Evolutionary conservation across 1,140 invertebrate species (phyloP).

Genomic region (Lordiphosa stackelbergi): DNA sequence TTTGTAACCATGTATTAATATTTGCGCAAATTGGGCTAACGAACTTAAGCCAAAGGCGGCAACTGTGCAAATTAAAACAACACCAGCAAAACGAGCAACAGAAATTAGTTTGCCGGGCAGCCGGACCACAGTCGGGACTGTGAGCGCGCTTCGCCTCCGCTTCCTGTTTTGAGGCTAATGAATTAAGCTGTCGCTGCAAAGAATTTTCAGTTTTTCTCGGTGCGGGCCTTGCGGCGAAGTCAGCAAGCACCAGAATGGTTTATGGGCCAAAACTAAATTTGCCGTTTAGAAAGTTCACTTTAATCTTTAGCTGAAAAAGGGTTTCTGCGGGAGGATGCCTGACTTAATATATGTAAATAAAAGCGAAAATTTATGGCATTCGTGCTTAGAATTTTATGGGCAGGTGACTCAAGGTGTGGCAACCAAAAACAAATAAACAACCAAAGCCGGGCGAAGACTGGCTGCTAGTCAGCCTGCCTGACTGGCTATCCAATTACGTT

Average conservation of each 20-base stretch:
- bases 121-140: conserved; percentile 1
- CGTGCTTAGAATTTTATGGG: conserved; percentile 65
- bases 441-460: conserved; percentile 13
- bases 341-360: conserved; percentile 67
- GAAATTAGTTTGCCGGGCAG: conserved; percentile 61
- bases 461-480: too few relatives aligned
- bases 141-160: too few relatives aligned
- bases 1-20: conserved; percentile 71
- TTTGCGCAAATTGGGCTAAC: conserved; percentile 70
- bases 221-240: conserved; percentile 32
- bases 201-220: conserved; percentile 23
- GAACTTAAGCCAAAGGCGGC: conserved; percentile 60
- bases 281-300: conserved; percentile 21
- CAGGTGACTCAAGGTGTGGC: conserved; percentile 53
- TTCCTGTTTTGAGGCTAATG: conserved; percentile 44
- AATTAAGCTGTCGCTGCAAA: conserved; percentile 63
- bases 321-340: conserved; percentile 2
- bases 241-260: conserved; percentile 43
- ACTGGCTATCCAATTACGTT: conserved; percentile 64
- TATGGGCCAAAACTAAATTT: conserved; percentile 42
- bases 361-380: conserved; percentile 68
- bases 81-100: conserved; percentile 65
- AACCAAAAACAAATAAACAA: conserved; percentile 28
- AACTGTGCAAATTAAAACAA: conserved; percentile 66
- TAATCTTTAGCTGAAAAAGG: conserved; percentile 27